Base-by-base conservation (phyloP, 2,888 invertebrate species). In the Pachydiplax longipennis region DNA sequence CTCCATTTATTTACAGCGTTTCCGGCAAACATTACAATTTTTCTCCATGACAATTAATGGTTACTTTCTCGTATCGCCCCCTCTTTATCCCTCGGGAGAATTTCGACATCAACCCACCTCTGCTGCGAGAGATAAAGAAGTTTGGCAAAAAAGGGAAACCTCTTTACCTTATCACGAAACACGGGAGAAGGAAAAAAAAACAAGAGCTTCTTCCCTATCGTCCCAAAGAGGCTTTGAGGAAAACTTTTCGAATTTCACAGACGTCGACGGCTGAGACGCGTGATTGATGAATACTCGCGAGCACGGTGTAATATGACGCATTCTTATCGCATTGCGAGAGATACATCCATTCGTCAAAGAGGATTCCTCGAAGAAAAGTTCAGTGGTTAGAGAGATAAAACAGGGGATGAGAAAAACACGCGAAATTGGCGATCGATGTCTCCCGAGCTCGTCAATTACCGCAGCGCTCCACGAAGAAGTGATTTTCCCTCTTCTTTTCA, bases 161-260 rank as follows among this genome's bases (percentile, higher is more conserved):
- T 25, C 25, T 25, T 65, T 65, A 8, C 65, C 10, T 65, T 65
- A 65, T 65, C 65, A 65, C n/a, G 65, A 65, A 22, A 65, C 22
- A 10, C n/a, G 10, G n/a, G 22, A 10, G 44, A 10, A 44, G 44
- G 37, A 44, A 22, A 65, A n/a, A 61, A 65, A 65, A n/a, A 65
- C 65, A 65, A 65, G 25, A n/a, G 13, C 65, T 1, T 65, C 13
- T 65, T 25, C 65, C n/a, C 65, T 65, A 65, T 65, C 65, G 65
- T n/a, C 13, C 25, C 22, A n/a, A 22, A 44, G 44, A 44, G 22
- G 22, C 18, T 65, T 65, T 12, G 22, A 65, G 22, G 15, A 44
- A 83, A 83, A 83, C 83, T 83, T 83, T 83, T 83, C 83, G 58
- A 83, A 83, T 83, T 83, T 83, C 35, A 58, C 58, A 58, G 58